Base-by-base conservation (phyloP, 2,888 invertebrate species). In the Cephus pygmeus region DNA sequence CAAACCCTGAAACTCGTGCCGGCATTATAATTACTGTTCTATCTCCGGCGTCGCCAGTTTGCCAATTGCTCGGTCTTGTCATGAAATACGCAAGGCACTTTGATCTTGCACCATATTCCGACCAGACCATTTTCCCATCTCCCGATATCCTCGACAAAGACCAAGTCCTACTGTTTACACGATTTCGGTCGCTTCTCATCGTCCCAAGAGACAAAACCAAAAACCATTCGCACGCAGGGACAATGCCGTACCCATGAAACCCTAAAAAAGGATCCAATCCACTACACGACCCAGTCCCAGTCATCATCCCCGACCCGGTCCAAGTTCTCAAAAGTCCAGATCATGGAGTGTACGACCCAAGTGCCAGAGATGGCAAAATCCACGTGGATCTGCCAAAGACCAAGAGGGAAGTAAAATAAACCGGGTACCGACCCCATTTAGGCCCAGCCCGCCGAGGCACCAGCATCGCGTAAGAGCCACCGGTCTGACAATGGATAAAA, bases 1-100 rank as follows among this genome's bases (percentile, higher is more conserved):
- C 23, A 56, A 56, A 23, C 56, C 56, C 23, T 56, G 56, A 56
- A 56, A 56, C 77, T 69, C 74, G 12, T 31, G 69, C 34, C 81
- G 81, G 80, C 81, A 83, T 87, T 83, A 87, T 87, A 88, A 88
- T 87, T 88, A 87, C 84, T 82, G 83, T 83, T 84, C 81, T 79
- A 82, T 84, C 84, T 82, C 81, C 82, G 79, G 75, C 80, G 81
- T 56, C 71, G 71, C 33, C 23, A 83, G 83, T 81, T 84, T 83
- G 85, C 82, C 84, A 83, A 86, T 86, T 86, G 82, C 82, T 75
- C 82, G 83, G 71, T 31, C 79, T 69, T 79, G 80, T 69, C 82
- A 76, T 23, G 81, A 84, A 78, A 80, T 83, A 79, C 77, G 76
- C 3, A 31, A 31, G 31, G 12, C 81, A 77, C 85, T 86, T 86